Percentiles rank a stretch among this genome's conserved stretches.
Evolutionary conservation across 2,113 vertebrate species (phyloP).

Genomic region (Mus spicilegus): DNA sequence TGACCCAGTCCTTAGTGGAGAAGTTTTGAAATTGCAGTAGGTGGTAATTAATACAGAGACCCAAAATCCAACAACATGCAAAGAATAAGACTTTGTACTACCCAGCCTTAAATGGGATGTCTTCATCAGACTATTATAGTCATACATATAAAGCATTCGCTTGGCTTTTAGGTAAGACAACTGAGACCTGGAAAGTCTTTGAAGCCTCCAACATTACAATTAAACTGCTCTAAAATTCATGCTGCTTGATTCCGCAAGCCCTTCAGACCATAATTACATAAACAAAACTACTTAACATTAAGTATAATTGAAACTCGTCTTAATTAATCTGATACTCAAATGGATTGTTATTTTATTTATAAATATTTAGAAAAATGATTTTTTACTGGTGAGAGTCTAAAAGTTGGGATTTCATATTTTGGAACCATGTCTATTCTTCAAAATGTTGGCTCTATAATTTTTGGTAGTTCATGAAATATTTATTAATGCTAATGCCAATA

Average conservation of each 20-base stretch:
- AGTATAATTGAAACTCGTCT: conserved; percentile 74
- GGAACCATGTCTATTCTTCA: conserved; percentile 71
- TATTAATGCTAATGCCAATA: conserved; percentile 80
- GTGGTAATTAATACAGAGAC: neutral
- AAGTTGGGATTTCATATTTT: conserved; percentile 70
- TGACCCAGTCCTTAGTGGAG: neutral
- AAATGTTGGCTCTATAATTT: conserved; percentile 76
- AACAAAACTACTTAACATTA: conserved; percentile 78
- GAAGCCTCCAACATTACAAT: conserved; percentile 29
- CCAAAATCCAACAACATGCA: neutral
- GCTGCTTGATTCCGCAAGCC: conserved; percentile 60
- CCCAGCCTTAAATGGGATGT: neutral
- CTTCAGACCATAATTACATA: conserved; percentile 71
- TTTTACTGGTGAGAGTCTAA: conserved; percentile 60
- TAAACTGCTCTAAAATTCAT: conserved; percentile 63
- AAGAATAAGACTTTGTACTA: neutral
- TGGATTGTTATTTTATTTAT: conserved; percentile 78
- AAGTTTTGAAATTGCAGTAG: neutral
- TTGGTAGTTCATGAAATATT: conserved; percentile 81
- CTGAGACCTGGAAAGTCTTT: conserved; percentile 38
- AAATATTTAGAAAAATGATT: conserved; percentile 76
- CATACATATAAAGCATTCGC: neutral
- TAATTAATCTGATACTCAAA: conserved; percentile 76
- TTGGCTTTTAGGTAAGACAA: conserved; percentile 38
- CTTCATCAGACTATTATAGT: neutral